Conservation (phyloP, 2,797 vertebrate species). For the Anguilla pacifica region DNA sequence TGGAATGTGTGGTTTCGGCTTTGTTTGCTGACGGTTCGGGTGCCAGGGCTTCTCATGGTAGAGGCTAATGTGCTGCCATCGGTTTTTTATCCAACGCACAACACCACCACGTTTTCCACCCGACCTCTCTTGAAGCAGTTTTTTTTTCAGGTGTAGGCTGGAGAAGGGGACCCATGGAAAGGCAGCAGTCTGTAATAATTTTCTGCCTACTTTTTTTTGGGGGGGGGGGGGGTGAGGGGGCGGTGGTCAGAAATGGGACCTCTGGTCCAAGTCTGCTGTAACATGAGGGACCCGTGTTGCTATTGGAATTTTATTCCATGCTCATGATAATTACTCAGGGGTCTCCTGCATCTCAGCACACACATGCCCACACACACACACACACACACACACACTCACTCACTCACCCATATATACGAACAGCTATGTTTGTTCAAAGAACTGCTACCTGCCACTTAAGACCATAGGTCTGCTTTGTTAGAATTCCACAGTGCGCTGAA, state of each 20-base stretch:
- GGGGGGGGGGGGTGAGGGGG: no score
- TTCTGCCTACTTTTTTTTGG: not conserved
- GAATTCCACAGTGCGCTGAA: slow-evolving; percentile 43
- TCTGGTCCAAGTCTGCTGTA: not conserved
- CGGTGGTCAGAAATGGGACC: not conserved
- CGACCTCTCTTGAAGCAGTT: not conserved
- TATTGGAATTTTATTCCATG: not conserved
- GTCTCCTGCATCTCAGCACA: not conserved
- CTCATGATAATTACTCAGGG: not conserved
- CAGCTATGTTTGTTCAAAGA: slow-evolving; percentile 49
- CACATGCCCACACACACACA: not conserved
- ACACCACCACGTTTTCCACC: not conserved
- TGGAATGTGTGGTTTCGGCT: not conserved
- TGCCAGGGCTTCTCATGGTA: no score
- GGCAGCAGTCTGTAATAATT: not conserved
- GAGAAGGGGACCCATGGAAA: not conserved
- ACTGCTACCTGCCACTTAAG: slow-evolving; percentile 38
- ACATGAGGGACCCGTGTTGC: not conserved
- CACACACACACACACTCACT: slow-evolving; percentile 19
- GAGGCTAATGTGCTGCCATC: not conserved
- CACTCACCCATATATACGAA: slow-evolving; percentile 12
- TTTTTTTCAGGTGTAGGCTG: not conserved
- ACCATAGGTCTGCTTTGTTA: slow-evolving; percentile 43
- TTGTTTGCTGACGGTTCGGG: not conserved
- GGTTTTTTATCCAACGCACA: not conserved